Conservation (phyloP, 2,888 invertebrate species). For the Epinotia brunnichana region DNA sequence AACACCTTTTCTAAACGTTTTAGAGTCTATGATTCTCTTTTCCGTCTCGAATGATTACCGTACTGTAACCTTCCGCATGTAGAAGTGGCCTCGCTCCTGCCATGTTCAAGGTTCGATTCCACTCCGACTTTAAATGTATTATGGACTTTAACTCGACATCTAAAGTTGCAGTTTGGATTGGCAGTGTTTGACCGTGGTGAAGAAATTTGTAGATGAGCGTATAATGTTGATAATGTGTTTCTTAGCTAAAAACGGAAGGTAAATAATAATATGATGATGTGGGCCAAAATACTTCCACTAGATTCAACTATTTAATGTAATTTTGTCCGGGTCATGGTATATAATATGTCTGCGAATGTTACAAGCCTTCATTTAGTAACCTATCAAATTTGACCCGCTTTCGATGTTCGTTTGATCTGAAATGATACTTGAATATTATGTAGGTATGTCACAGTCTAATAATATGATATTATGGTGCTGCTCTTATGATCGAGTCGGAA, state of each 20-base stretch:
- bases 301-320: not conserved
- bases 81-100: conserved; percentile 68
- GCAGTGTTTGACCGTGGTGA: conserved; percentile 17
- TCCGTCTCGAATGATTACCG: conserved; percentile 38
- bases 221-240: conserved; percentile 22
- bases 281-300: not conserved
- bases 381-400: too few relatives aligned
- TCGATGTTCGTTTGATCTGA: too few relatives aligned
- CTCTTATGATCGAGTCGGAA: not conserved
- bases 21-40: conserved; percentile 18
- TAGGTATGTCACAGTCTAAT: too few relatives aligned
- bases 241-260: conserved; percentile 18
- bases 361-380: too few relatives aligned
- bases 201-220: conserved; percentile 40
- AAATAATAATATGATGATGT: not conserved
- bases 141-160: conserved; percentile 20
- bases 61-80: conserved; percentile 68
- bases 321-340: not conserved
- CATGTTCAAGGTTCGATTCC: conserved; percentile 76
- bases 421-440: too few relatives aligned
- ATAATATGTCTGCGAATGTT: too few relatives aligned
- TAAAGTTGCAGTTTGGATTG: not conserved
- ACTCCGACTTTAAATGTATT: conserved; percentile 30
- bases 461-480: too few relatives aligned
- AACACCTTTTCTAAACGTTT: conserved; percentile 3